Evolutionary conservation across 2,888 invertebrate species (phyloP), one percentile per base, ranked within the genome.

Genomic region (Eupithecia dodoneata): DNA sequence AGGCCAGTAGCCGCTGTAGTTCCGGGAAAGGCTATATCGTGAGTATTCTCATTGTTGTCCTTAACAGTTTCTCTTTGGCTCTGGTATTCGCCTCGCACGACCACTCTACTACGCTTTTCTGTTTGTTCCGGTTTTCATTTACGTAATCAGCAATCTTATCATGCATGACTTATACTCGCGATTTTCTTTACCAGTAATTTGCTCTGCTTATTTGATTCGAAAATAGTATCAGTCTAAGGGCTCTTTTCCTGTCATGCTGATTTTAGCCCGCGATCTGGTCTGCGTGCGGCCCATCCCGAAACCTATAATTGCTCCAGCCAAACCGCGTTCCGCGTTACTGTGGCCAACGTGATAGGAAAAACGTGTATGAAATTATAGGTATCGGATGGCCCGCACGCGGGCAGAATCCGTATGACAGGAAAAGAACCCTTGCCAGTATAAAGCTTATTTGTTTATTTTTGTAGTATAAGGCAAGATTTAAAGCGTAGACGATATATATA

Each of bases 21-120:
- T 98, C 97, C 96, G 98, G 97, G 96, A 98, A 97, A 97, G 98
- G 98, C 97, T 98, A 98, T 97, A 98, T 98, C 98, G 98, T 98
- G 96, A 97, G 98, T 98, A 96, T 95, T 90, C 86, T 88, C 91
- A 91, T 90, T 92, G 91, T 93, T 93, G 91, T 92, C 91, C 88
- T 90, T 89, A 87, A 83, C 87, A 84, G 81, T 85, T 86, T 87
- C 85, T 87, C 83, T 87, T 85, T 86, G 83, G 86, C 85, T 85
- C 84, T 84, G 82, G 83, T 82, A 81, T 83, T 83, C 81, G 85
- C 84, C 84, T 86, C 85, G 87, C 88, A 86, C 86, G 87, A 82
- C 84, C 81, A 81, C 79, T 79, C 76, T 79, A 81, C 83, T 85
- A 79, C 80, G 85, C 86, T 86, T 30, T 86, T 78, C 81, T 85